Conservation (phyloP, 2,888 invertebrate species). For the Heliconius charithonia region DNA sequence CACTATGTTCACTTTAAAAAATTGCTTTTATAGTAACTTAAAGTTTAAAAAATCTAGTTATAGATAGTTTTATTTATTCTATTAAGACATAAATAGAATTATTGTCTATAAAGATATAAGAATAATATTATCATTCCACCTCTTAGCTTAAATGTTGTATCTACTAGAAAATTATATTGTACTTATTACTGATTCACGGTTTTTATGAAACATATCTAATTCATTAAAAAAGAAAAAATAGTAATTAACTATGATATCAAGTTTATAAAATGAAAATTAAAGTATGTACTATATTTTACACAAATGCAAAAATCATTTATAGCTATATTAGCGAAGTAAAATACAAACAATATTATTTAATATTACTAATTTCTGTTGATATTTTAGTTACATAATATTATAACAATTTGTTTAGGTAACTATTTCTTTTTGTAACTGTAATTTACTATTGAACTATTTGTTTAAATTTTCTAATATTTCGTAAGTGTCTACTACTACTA, state of each 20-base stretch:
- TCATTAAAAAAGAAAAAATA: neutral
- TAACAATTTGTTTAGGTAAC: neutral
- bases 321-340: neutral
- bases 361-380: neutral
- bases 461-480: conserved; percentile 55
- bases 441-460: conserved; percentile 31
- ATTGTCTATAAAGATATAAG: conserved; percentile 32
- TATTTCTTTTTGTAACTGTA: neutral
- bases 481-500: conserved; percentile 47
- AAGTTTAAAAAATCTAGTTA: neutral
- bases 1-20: neutral
- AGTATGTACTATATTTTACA: neutral
- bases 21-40: neutral
- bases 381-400: neutral
- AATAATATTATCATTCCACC: conserved; percentile 36
- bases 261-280: neutral
- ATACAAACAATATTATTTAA: neutral
- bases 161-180: conserved; percentile 40
- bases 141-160: conserved; percentile 31
- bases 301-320: neutral
- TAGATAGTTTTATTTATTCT: conserved; percentile 1
- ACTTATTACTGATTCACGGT: conserved; percentile 32
- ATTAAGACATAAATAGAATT: conserved; percentile 22
- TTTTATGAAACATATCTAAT: conserved; percentile 9
- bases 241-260: neutral